These are phyloP conservation scores for Drymonia ruficornis DNA, from an alignment of 2,888 invertebrate species.

Conservation along the genomic window DNA sequence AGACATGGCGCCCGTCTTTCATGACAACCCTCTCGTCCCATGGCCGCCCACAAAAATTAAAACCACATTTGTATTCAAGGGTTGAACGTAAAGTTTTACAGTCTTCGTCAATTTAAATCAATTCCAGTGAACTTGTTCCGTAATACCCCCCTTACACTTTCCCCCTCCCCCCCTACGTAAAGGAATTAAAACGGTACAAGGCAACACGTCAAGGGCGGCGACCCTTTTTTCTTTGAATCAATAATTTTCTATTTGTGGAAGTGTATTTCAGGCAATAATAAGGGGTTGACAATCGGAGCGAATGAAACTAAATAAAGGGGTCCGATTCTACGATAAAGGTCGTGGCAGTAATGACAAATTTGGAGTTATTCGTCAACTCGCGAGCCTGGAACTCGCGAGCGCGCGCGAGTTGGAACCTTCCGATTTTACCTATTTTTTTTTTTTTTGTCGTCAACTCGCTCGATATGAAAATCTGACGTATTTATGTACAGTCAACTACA, in stretches of 20 bases:
- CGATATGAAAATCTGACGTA: too few relatives aligned
- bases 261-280: background rate
- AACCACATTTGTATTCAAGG: conserved; percentile 72
- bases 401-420: too few relatives aligned
- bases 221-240: conserved; percentile 17
- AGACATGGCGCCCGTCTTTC: too few relatives aligned
- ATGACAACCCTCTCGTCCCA: conserved; percentile 11
- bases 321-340: too few relatives aligned
- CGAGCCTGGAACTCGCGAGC: too few relatives aligned
- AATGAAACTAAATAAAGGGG: too few relatives aligned
- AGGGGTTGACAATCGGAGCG: background rate
- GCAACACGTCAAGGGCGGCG: conserved; percentile 17
- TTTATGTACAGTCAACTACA: too few relatives aligned
- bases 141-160: conserved; percentile 14
- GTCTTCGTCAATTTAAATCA: conserved; percentile 68
- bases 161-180: conserved; percentile 16
- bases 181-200: conserved; percentile 17
- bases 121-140: conserved; percentile 47
- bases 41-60: conserved; percentile 60
- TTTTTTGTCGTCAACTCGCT: too few relatives aligned
- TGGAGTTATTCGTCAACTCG: too few relatives aligned
- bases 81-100: conserved; percentile 62
- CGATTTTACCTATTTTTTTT: too few relatives aligned
- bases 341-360: too few relatives aligned
- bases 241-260: conserved; percentile 13